Evolutionary conservation across 2,797 vertebrate genomes (phyloP).

Genomic region (Numenius phaeopus): DNA sequence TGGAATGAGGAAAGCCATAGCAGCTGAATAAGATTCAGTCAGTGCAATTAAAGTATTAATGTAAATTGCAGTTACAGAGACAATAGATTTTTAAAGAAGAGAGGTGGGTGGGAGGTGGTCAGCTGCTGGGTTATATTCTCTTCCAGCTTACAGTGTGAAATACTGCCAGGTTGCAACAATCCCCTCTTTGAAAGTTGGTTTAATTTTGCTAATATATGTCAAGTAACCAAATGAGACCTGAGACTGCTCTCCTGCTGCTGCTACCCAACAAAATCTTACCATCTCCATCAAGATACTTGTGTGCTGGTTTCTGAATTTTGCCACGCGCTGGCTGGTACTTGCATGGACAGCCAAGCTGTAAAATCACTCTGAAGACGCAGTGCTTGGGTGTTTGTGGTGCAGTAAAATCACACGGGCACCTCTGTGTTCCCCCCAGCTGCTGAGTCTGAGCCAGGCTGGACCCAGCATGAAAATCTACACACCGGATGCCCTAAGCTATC

Average conservation of each 20-base stretch:
- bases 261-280: background rate
- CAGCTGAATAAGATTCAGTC: background rate
- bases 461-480: fast-evolving
- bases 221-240: background rate
- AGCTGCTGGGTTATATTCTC: background rate
- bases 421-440: background rate
- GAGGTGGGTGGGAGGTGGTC: background rate
- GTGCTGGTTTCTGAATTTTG: background rate
- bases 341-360: background rate
- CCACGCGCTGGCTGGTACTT: background rate
- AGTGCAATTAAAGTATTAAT: slow-evolving; percentile 8
- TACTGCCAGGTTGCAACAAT: background rate
- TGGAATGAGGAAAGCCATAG: background rate
- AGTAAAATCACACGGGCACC: background rate
- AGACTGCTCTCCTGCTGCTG: background rate
- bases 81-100: background rate
- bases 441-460: background rate
- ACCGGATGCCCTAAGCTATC: background rate
- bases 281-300: background rate
- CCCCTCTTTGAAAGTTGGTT: background rate
- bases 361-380: background rate
- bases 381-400: background rate
- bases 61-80: background rate
- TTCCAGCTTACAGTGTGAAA: background rate
- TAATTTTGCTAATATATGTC: background rate